Evolutionary conservation across 1,140 invertebrate genomes (phyloP).

Genomic region (Papilio polytes): DNA sequence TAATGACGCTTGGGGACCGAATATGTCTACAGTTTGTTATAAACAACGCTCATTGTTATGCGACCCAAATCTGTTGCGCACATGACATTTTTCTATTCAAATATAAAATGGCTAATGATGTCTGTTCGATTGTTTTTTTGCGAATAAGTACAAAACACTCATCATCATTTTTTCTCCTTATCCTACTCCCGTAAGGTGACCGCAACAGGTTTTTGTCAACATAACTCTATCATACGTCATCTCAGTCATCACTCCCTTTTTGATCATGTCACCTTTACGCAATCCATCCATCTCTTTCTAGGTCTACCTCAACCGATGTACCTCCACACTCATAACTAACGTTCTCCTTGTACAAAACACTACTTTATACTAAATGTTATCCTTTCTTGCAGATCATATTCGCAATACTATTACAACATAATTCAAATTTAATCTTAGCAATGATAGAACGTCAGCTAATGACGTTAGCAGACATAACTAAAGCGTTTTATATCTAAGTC

Average conservation of each 20-base stretch:
- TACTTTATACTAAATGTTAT: no score
- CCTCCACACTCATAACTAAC: no score
- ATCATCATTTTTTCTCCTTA: no score
- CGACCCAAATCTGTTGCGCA: slow-evolving; percentile 17
- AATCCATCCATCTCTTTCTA: no score
- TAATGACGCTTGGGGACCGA: slow-evolving; percentile 3
- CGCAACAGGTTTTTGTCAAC: no score
- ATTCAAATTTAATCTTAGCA: neutral
- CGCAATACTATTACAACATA: slow-evolving; percentile 3
- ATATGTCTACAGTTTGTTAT: slow-evolving; percentile 22
- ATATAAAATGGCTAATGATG: neutral
- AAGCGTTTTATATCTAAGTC: slow-evolving; percentile 15
- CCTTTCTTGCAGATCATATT: neutral
- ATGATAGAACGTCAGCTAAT: slow-evolving; percentile 9
- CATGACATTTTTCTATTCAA: neutral
- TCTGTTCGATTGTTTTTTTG: neutral
- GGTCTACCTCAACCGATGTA: no score
- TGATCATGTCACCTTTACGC: no score
- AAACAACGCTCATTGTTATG: slow-evolving; percentile 12
- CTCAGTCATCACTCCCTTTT: no score
- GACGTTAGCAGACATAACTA: slow-evolving; percentile 19
- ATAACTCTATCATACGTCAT: no score
- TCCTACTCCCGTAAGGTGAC: no score
- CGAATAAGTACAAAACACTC: neutral
- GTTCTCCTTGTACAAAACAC: neutral